Base-by-base conservation (phyloP, 2,113 vertebrate species). In the Spea multiplicata region DNA sequence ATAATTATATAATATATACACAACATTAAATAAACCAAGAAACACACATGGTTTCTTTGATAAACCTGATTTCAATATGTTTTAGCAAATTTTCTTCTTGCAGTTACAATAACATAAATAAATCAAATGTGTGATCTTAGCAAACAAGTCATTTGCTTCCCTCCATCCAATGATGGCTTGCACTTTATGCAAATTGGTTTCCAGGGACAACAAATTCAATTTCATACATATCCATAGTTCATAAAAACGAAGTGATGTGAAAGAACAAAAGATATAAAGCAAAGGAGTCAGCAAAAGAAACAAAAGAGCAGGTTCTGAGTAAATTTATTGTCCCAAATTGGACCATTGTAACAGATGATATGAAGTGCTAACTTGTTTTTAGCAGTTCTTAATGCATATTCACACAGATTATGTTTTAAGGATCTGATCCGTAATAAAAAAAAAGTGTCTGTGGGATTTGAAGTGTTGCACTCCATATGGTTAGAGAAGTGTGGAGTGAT, bases 131-230 rank as follows among this genome's bases (percentile, higher is more conserved):
- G 93, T 94, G 94, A 95, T 96, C 94, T 96, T 96, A 93, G 93
- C 86, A 92, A 91, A 95, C 95, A 97, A 96, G 94, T 97, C 95
- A 97, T 97, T 96, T 96, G 94, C 95, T 96, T 96, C 95, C 96
- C 94, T 96, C 95, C 93, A 96, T 97, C 95, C 94, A 92, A 95
- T 96, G 95, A 98, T 97, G 94, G 95, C 94, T 94, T 96, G 93
- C 94, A 96, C 95, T 97, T 97, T 96, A 98, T 99, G 95, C 91
- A 98, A 97, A 98, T 97, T 96, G 95, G 95, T 95, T 95, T 96
- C 96, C 94, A 91, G 97, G 96, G 96, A 99, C 93, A 97, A 97
- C 95, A 95, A 95, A 96, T 97, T 94, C 94, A 92, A 94, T 95
- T 96, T 96, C 97, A 97, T 97, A 95, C 93, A 96, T 96, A 97